A percentile compares a stretch with the other conserved stretches of the same genome.
phyloP scores from a whole-genome alignment of 2,888 invertebrate species.

The Drosophila pegasa region DNA sequence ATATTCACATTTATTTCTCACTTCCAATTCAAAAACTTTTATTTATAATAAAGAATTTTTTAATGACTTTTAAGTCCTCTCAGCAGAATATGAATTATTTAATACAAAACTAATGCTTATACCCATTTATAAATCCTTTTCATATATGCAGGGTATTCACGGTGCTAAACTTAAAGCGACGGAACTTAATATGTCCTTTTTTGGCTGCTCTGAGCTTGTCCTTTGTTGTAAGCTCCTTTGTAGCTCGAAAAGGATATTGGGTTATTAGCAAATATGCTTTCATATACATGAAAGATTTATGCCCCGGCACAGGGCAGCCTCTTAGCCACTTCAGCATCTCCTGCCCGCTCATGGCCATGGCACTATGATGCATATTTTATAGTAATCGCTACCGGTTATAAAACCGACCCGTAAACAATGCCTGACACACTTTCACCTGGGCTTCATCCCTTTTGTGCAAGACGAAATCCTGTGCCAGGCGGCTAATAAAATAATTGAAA shows the following conservation, averaged over 20 bases:
- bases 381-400: conserved; percentile 74
- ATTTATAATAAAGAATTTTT: neutral
- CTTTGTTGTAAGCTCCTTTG: conserved; percentile 37
- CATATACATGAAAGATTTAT: conserved; percentile 76
- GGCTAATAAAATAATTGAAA: conserved; percentile 80
- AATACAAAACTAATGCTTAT: neutral
- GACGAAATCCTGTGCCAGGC: conserved; percentile 57
- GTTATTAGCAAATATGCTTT: conserved; percentile 78
- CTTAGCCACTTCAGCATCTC: conserved; percentile 15
- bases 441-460: conserved; percentile 48
- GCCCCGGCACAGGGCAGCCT: conserved; percentile 47
- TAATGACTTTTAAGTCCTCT: neutral
- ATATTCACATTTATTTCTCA: too few species aligned
- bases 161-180: neutral
- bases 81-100: neutral
- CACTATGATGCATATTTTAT: conserved; percentile 70
- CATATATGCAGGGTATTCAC: neutral
- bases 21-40: too few species aligned
- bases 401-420: conserved; percentile 53
- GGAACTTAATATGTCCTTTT: conserved; percentile 48
- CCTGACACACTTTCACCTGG: conserved; percentile 53
- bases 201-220: conserved; percentile 35
- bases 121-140: neutral
- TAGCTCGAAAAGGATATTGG: conserved; percentile 66
- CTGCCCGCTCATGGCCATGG: conserved; percentile 5